Conservation (phyloP, 1,140 invertebrate genomes). For the Bombus superbus region DNA sequence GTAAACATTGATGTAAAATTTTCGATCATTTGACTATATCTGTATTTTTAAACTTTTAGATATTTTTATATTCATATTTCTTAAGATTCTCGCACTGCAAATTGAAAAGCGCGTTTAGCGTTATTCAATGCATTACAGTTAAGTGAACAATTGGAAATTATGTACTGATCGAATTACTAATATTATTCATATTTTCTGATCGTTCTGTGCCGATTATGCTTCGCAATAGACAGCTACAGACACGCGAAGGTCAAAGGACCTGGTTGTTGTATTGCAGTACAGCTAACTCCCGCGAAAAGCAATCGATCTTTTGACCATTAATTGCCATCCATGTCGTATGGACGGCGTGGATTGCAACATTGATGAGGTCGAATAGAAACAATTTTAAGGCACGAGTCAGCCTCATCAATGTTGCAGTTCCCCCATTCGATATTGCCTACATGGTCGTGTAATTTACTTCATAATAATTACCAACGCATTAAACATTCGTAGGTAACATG, state of each 20-base stretch:
- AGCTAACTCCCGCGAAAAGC: neutral
- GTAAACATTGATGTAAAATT: neutral
- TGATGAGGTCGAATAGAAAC: slow-evolving; percentile 54
- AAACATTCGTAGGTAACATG: slow-evolving; percentile 68
- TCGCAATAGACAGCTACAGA: neutral
- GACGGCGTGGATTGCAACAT: slow-evolving; percentile 59
- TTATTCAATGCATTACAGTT: neutral
- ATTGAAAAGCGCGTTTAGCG: neutral
- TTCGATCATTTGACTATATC: neutral
- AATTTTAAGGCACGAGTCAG: neutral
- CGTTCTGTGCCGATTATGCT: neutral
- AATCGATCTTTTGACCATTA: slow-evolving; percentile 63
- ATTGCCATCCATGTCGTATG: slow-evolving; percentile 44
- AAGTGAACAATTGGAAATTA: neutral
- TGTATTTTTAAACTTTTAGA: neutral
- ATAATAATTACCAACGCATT: slow-evolving; percentile 71
- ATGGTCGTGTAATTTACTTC: slow-evolving; percentile 65
- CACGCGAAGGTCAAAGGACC: slow-evolving; percentile 55
- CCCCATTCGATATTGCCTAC: slow-evolving; percentile 17
- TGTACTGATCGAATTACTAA: slow-evolving; percentile 11
- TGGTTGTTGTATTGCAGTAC: neutral
- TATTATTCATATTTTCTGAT: neutral
- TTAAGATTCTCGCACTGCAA: neutral
- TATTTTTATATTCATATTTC: neutral
- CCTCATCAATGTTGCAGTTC: slow-evolving; percentile 40